Percentiles rank a stretch among this genome's conserved stretches.
phyloP scores from a whole-genome alignment of 2,113 vertebrate genomes.

The Zapornia atra region DNA sequence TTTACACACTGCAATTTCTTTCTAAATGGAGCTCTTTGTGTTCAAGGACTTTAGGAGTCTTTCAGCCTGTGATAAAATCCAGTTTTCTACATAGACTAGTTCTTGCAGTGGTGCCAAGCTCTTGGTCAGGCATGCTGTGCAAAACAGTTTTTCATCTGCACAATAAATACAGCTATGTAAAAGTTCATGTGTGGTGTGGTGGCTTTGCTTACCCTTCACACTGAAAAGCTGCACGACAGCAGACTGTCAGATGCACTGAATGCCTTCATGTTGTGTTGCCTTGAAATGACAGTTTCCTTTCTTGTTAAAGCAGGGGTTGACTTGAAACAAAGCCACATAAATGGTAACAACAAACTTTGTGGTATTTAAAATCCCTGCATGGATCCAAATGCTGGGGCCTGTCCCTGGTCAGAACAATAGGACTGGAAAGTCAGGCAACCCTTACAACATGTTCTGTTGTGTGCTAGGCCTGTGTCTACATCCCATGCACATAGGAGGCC shows the following conservation, averaged over 20 bases:
- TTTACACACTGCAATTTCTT: conserved; percentile 76
- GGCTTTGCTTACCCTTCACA: conserved; percentile 14
- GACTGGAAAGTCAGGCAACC: background rate
- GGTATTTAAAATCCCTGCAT: background rate
- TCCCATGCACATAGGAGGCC: background rate
- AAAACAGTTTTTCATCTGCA: conserved; percentile 9
- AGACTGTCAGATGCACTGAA: background rate
- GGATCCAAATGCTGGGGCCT: background rate
- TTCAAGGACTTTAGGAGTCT: conserved; percentile 68
- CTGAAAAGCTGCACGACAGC: background rate
- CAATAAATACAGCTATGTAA: conserved; percentile 9
- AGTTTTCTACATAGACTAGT: conserved; percentile 24
- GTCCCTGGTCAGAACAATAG: background rate
- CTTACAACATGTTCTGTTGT: background rate
- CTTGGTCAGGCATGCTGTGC: background rate
- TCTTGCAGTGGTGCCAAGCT: conserved; percentile 45
- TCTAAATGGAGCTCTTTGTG: conserved; percentile 77
- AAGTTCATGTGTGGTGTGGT: conserved; percentile 30
- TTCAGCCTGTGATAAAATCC: conserved; percentile 58
- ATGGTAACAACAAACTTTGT: background rate
- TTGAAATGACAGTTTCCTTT: background rate
- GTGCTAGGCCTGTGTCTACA: background rate
- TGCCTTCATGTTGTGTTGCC: background rate
- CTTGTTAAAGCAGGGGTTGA: background rate
- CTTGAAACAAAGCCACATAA: background rate